Evolutionary conservation across 2,113 vertebrate species (phyloP).

Genomic region (Rhizomys pruinosus): DNA sequence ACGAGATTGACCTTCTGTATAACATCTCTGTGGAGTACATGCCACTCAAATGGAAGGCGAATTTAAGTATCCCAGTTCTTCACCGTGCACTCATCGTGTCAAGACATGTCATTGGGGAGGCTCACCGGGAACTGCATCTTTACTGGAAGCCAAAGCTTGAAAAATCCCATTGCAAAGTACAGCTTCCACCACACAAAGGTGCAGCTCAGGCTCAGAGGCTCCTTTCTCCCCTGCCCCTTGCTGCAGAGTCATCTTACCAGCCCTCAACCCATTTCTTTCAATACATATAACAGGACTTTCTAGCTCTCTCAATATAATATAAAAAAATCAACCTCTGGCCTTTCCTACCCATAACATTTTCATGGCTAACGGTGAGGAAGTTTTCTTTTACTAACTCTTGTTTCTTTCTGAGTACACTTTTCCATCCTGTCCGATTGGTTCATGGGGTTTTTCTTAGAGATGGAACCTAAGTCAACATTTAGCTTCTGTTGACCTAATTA

Average conservation of each 20-base stretch:
- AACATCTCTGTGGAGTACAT: background rate
- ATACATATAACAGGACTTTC: background rate
- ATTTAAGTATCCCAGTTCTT: slow-evolving; percentile 29
- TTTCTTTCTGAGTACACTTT: background rate
- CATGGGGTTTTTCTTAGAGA: background rate
- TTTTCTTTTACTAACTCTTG: background rate
- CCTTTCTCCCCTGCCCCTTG: background rate
- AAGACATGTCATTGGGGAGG: background rate
- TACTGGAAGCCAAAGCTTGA: background rate
- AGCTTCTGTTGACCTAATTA: background rate
- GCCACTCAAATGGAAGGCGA: background rate
- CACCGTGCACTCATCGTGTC: slow-evolving; percentile 19
- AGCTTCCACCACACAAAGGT: background rate
- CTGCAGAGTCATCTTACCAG: background rate
- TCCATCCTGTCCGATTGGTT: background rate
- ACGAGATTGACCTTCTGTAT: background rate
- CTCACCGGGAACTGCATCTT: background rate
- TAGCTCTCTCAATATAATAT: background rate
- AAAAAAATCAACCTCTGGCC: background rate
- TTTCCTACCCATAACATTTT: background rate
- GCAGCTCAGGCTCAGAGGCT: background rate
- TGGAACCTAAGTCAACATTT: background rate
- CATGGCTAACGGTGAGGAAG: background rate
- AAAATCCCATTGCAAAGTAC: background rate
- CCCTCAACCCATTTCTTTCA: background rate